Percentiles rank a stretch among this genome's conserved stretches.
These are phyloP conservation scores for Smittia sp. DNA, from an alignment of 2,888 invertebrate genomes.

Conservation along the genomic window DNA sequence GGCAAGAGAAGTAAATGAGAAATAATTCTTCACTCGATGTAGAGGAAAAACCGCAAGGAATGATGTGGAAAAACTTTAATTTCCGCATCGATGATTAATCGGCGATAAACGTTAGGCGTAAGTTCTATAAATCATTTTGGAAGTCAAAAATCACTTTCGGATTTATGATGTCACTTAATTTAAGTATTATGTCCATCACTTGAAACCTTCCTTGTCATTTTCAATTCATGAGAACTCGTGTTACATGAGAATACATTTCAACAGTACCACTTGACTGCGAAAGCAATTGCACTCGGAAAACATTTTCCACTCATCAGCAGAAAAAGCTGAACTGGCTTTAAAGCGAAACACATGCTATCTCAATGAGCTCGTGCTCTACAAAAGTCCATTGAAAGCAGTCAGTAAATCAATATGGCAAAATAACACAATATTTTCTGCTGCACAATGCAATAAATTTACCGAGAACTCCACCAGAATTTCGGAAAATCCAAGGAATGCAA, in stretches of 20 bases:
- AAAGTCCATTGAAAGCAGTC: conserved; percentile 14
- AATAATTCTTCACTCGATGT: conserved; percentile 21
- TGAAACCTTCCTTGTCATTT: no score
- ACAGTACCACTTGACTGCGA: background rate
- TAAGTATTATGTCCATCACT: no score
- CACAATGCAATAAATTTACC: background rate
- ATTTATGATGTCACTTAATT: background rate
- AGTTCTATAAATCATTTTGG: background rate
- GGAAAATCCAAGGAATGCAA: background rate
- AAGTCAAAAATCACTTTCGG: background rate
- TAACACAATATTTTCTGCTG: background rate
- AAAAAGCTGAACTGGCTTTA: background rate
- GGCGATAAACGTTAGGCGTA: background rate
- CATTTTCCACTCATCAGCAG: conserved; percentile 15
- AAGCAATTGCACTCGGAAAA: background rate
- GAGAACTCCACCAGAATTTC: background rate
- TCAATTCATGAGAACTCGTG: no score
- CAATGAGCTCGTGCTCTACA: conserved; percentile 21
- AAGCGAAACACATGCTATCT: conserved; percentile 34
- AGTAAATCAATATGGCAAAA: conserved; percentile 33
- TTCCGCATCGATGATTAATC: background rate
- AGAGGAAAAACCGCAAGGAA: background rate
- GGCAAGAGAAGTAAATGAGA: conserved; percentile 29
- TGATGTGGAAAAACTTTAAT: conserved; percentile 21
- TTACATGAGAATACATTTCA: background rate